Conservation (phyloP, 2,113 vertebrate genomes). For the Heterotilapia buettikoferi region DNA sequence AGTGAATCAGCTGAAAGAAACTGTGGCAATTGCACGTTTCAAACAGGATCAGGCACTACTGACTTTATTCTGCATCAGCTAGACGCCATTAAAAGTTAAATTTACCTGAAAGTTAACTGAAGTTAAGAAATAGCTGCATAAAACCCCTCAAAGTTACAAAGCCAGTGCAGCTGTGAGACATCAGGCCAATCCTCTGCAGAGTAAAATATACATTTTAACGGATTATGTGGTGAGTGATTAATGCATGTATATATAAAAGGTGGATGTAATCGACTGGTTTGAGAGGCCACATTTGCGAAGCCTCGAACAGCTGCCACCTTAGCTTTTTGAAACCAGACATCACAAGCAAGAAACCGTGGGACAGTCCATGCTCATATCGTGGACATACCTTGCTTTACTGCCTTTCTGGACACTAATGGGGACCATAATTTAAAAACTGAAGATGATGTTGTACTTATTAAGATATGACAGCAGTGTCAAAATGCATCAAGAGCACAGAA, state of each 20-base stretch:
- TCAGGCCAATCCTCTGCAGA: background rate
- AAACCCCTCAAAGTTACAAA: background rate
- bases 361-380: background rate
- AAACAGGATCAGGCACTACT: background rate
- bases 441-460: background rate
- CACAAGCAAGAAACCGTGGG: rapidly evolving
- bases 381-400: background rate
- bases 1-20: background rate
- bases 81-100: rapidly evolving
- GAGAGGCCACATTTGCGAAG: rapidly evolving
- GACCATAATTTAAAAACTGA: background rate
- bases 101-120: background rate
- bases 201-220: rapidly evolving
- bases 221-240: background rate
- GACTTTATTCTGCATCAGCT: background rate
- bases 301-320: background rate
- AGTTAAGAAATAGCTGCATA: background rate
- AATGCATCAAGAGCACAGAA: background rate
- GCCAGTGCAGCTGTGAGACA: background rate
- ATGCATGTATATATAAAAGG: background rate
- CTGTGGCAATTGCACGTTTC: background rate
- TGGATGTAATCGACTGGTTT: rapidly evolving
- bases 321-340: background rate
- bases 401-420: background rate
- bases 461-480: background rate